A percentile compares a stretch with the other conserved stretches of the same genome.
These are phyloP conservation scores for Ptyas mucosa DNA, from an alignment of 2,113 vertebrate species.

Conservation along the genomic window DNA sequence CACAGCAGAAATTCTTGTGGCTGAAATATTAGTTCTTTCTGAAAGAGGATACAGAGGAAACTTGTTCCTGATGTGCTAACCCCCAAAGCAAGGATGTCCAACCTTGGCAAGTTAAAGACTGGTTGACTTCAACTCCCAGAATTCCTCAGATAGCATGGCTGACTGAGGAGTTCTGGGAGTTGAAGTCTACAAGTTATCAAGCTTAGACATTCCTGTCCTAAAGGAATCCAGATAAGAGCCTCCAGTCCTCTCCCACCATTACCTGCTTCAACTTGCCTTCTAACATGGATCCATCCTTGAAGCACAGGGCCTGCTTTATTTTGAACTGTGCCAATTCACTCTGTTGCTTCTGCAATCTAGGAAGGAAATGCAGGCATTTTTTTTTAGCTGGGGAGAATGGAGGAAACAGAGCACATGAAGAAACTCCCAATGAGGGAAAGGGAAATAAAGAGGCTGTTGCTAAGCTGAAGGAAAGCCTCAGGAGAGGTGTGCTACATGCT, in stretches of 20 bases:
- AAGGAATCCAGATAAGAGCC: neutral
- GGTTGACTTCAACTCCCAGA: neutral
- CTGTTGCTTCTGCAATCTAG: neutral
- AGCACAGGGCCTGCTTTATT: neutral
- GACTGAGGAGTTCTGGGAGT: neutral
- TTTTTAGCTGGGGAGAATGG: neutral
- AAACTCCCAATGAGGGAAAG: slow-evolving; percentile 19
- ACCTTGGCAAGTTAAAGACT: neutral
- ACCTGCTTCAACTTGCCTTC: neutral
- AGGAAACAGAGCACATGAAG: neutral
- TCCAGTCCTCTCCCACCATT: neutral
- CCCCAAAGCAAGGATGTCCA: neutral
- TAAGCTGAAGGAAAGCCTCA: neutral
- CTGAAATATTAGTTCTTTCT: neutral
- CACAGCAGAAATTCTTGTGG: neutral
- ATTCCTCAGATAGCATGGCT: neutral
- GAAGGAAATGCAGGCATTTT: slow-evolving; percentile 15
- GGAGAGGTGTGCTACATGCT: slow-evolving; percentile 29
- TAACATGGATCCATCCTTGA: neutral
- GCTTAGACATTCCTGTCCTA: neutral
- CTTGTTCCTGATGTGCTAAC: neutral
- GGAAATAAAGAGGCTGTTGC: slow-evolving; percentile 33
- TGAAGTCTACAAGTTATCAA: neutral
- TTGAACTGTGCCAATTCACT: neutral
- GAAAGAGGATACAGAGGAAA: neutral